These are phyloP conservation scores for Aptenodytes forsteri DNA, from an alignment of 2,113 vertebrate genomes.

Conservation along the genomic window DNA sequence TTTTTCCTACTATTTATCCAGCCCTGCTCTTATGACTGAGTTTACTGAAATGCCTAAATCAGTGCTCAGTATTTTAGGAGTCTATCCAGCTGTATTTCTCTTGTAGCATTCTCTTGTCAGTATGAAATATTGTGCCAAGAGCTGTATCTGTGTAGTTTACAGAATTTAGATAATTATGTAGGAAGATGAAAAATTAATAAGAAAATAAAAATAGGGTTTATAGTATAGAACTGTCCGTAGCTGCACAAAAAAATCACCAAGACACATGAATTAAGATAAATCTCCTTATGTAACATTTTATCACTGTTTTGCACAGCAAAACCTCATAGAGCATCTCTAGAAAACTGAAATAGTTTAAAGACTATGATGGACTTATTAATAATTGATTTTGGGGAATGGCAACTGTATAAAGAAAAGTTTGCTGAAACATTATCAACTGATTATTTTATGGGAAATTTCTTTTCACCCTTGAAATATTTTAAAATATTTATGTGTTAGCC, in stretches of 20 bases:
- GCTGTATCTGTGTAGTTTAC: neutral
- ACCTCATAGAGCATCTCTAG: neutral
- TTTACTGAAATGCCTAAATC: conserved; percentile 52
- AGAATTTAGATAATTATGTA: conserved; percentile 27
- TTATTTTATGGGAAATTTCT: neutral
- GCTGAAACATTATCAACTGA: neutral
- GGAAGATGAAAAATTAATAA: conserved; percentile 25
- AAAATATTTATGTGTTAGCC: neutral
- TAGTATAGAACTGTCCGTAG: neutral
- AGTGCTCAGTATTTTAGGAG: conserved; percentile 42
- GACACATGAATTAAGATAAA: neutral
- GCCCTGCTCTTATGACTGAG: neutral
- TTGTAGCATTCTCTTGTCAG: conserved; percentile 15
- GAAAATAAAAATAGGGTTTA: neutral
- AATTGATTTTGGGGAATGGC: neutral
- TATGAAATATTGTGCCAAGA: neutral
- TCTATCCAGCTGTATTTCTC: conserved; percentile 21
- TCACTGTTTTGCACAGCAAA: neutral
- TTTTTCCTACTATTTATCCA: neutral
- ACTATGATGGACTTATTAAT: neutral
- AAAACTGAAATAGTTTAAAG: neutral
- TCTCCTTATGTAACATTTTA: conserved; percentile 15
- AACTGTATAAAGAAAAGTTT: neutral
- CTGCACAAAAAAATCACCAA: neutral
- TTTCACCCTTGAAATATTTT: neutral